Base-by-base conservation (phyloP, 2,888 invertebrate species). In the Caprella mutica region DNA sequence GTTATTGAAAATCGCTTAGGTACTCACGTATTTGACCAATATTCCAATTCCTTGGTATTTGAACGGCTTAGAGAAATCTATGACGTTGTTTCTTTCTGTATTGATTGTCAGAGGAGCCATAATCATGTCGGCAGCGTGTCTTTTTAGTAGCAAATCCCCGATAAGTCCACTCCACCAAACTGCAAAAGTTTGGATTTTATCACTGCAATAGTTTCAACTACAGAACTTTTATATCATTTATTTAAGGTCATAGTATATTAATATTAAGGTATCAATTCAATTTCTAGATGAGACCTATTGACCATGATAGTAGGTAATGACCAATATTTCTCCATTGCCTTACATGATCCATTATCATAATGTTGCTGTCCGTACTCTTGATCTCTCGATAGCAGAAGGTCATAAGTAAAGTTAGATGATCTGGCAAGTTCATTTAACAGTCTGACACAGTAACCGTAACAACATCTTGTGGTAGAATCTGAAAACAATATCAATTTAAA, bases 31-130 rank as follows among this genome's bases (percentile, higher is more conserved):
- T 75, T 91, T 96, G 76, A 89, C 96, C 70, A 98, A 79, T 71
- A 98, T 97, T 59, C 94, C 94, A 68, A 99, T 94, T 65, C 98
- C 98, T 77, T 98, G 97, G 71, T 90, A 94, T 75, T 98, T 94
- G 77, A 97, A 98, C 3, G 98, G 98, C 73, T 98, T 98, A 69
- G 94, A 93, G 75, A 99, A 99, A 73, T 98, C 97, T 63, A 99
- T 94, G 71, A 88, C 90, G 72, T 92, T 88, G 0, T 96, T 94
- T 68, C 98, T 78, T 77, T 98, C 97, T 21, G 96, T 94, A 74
- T 93, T 96, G 68, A 99, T 97, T 46, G 97, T 96, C 65, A 98
- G 77, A 23, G 97, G 96, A 39, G 92, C 96, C 4, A 96, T 92
- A 66, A 94, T 92, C 86, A 97, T 86, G 72, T 96, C 96, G 17